Conservation (phyloP, 1,140 invertebrate species). For the Hyles euphorbiae region DNA sequence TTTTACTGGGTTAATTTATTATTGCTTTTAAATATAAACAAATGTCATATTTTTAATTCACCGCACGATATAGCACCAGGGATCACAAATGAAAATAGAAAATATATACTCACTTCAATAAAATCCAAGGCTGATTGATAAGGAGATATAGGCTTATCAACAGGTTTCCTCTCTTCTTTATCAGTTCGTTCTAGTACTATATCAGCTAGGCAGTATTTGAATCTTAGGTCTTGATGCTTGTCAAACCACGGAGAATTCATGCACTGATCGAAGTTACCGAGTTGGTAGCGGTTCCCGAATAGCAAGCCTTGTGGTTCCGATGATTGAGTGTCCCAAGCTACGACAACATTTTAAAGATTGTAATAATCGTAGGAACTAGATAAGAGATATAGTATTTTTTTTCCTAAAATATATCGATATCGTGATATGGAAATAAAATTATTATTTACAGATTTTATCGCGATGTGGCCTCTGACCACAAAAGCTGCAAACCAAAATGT, state of each 20-base stretch:
- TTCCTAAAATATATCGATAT: no score
- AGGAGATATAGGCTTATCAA: constrained; percentile 59
- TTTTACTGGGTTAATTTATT: no score
- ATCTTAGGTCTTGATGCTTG: constrained; percentile 63
- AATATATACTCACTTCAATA: constrained; percentile 76
- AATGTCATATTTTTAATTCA: no score
- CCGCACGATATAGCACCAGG: no score
- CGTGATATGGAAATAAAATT: no score
- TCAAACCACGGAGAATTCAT: constrained; percentile 57
- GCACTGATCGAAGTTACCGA: constrained; percentile 81
- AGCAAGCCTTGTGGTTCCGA: constrained; percentile 77
- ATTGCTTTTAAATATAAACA: no score
- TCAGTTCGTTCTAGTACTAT: constrained; percentile 55
- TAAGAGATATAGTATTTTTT: no score
- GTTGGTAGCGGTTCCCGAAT: constrained; percentile 75
- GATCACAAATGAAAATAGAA: no score
- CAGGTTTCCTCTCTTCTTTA: constrained; percentile 45
- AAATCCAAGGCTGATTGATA: constrained; percentile 70
- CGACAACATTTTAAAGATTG: neutral
- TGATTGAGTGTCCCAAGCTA: constrained; percentile 79
- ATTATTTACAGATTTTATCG: no score
- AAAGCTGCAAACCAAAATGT: no score
- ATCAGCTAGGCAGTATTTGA: constrained; percentile 76
- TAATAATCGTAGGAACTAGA: no score
- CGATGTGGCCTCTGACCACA: no score